These are phyloP conservation scores for Ashinkailepas kermadecensis DNA, from an alignment of 2,888 invertebrate genomes.

Conservation along the genomic window DNA sequence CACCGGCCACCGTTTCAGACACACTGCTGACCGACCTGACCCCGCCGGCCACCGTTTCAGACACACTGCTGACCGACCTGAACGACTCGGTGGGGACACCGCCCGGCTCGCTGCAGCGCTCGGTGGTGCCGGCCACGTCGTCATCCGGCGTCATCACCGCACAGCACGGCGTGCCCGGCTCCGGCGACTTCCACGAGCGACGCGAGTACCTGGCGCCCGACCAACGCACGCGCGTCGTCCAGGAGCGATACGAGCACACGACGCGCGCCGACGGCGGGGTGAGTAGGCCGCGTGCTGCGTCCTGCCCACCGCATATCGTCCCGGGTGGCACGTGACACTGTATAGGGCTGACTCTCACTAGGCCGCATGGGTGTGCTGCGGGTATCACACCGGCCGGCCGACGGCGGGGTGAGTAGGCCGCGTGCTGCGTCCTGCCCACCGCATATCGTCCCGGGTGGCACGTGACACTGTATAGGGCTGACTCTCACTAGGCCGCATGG, in stretches of 20 bases:
- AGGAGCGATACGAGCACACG: conserved; percentile 33
- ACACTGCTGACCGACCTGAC: conserved; percentile 8
- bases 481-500: not conserved
- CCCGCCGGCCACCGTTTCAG: not conserved
- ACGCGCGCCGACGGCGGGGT: conserved; percentile 33
- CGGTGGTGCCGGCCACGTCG: not conserved
- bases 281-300: conserved; percentile 14
- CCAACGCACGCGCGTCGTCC: conserved; percentile 31
- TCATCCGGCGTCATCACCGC: not conserved
- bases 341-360: not conserved
- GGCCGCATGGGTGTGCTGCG: not conserved
- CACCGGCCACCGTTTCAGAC: not conserved
- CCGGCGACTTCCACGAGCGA: conserved; percentile 27
- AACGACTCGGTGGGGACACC: not conserved
- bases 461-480: not conserved
- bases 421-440: not conserved
- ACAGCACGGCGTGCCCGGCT: not conserved
- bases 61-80: conserved; percentile 15
- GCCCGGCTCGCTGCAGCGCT: not conserved
- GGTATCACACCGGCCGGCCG: conserved; percentile 25
- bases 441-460: not conserved
- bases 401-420: conserved; percentile 29
- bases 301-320: not conserved
- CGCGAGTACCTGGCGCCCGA: conserved; percentile 33
- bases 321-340: not conserved